Percentiles rank a stretch among this genome's conserved stretches.
These are phyloP conservation scores for Ahaetulla prasina DNA, from an alignment of 2,113 vertebrate genomes.

Conservation along the genomic window DNA sequence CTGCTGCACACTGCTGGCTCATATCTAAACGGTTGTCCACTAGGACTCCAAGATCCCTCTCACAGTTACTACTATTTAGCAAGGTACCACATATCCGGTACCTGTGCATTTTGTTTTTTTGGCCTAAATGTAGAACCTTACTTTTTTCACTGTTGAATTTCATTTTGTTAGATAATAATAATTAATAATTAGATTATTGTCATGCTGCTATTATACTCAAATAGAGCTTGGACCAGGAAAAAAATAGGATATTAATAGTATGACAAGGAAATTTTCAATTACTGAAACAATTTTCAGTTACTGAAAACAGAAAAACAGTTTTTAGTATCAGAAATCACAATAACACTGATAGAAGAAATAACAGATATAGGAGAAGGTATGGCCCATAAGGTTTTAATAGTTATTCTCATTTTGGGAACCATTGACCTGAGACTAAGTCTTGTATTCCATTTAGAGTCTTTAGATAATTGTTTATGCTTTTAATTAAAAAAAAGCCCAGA, in stretches of 20 bases:
- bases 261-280: neutral
- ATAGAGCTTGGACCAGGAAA: neutral
- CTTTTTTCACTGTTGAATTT: too few species aligned
- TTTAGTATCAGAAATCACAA: neutral
- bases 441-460: neutral
- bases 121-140: too few species aligned
- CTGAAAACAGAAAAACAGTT: neutral
- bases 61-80: too few species aligned
- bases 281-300: neutral
- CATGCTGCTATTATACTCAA: neutral
- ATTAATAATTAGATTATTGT: neutral
- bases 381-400: neutral
- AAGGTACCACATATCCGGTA: too few species aligned
- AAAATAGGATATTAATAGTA: neutral
- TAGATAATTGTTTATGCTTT: neutral
- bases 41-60: too few species aligned
- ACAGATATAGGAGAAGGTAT: neutral
- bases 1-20: too few species aligned
- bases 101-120: too few species aligned
- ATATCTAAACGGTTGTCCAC: too few species aligned
- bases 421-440: neutral
- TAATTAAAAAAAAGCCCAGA: neutral
- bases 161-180: too few species aligned
- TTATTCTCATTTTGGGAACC: neutral
- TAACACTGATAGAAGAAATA: neutral